phyloP scores from a whole-genome alignment of 64 coral and sea anemone genomes.

The Porites australiensis region DNA sequence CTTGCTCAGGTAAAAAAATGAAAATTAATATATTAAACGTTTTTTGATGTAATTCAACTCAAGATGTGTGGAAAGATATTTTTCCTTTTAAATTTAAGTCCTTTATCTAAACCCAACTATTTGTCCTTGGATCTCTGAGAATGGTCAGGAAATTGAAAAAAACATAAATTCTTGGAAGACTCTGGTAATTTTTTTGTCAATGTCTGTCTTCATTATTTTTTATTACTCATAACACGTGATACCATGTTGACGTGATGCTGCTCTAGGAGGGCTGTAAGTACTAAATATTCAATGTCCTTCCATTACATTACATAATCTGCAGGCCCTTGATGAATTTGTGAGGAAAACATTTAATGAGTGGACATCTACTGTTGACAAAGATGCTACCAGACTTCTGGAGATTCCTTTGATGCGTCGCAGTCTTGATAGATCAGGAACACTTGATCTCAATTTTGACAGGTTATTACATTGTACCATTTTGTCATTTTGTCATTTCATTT shows the following conservation, averaged over 20 bases:
- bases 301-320: background rate
- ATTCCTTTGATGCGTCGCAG: slow-evolving; percentile 96
- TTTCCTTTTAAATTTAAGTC: too few relatives aligned
- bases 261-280: background rate
- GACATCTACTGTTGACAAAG: slow-evolving; percentile 95
- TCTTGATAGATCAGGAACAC: slow-evolving; percentile 89
- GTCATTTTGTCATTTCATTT: background rate
- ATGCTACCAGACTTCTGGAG: slow-evolving; percentile 85
- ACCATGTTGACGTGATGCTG: too few relatives aligned
- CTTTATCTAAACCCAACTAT: too few relatives aligned
- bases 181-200: too few relatives aligned
- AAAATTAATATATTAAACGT: too few relatives aligned
- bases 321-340: slow-evolving; percentile 99
- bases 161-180: too few relatives aligned
- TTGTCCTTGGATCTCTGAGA: too few relatives aligned
- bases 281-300: background rate
- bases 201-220: too few relatives aligned
- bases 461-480: slow-evolving; percentile 7
- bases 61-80: too few relatives aligned
- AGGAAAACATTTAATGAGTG: slow-evolving; percentile 99
- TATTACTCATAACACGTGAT: too few relatives aligned
- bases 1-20: slow-evolving; percentile 81
- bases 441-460: slow-evolving; percentile 99
- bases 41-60: too few relatives aligned
- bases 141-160: too few relatives aligned